These are phyloP conservation scores for Iphiclides podalirius DNA, from an alignment of 2,888 invertebrate genomes.

Conservation along the genomic window DNA sequence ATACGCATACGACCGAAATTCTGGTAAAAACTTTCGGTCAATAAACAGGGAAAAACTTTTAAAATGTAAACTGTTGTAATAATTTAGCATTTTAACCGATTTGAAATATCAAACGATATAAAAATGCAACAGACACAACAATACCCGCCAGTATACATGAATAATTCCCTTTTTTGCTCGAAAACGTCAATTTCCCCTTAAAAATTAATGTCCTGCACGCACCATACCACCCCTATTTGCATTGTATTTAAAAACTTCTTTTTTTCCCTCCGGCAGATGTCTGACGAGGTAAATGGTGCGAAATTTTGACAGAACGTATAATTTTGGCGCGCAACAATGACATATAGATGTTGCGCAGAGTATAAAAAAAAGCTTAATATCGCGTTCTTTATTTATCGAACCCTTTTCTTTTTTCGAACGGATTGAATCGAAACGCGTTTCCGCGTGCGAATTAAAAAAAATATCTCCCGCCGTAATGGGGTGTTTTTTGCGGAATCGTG, in stretches of 20 bases:
- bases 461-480: slow-evolving; percentile 53
- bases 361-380: slow-evolving; percentile 58
- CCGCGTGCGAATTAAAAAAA: slow-evolving; percentile 54
- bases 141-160: neutral
- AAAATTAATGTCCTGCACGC: slow-evolving; percentile 67
- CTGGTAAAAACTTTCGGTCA: too few species aligned
- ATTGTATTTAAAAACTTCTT: slow-evolving; percentile 69
- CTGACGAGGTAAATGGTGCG: slow-evolving; percentile 71
- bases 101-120: slow-evolving; percentile 36
- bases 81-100: slow-evolving; percentile 46
- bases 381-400: slow-evolving; percentile 61
- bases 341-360: slow-evolving; percentile 45
- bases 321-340: slow-evolving; percentile 66
- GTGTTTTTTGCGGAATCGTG: slow-evolving; percentile 60
- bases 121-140: neutral
- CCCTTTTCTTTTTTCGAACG: slow-evolving; percentile 79
- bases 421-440: slow-evolving; percentile 77
- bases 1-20: too few species aligned
- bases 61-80: too few species aligned
- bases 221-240: slow-evolving; percentile 67
- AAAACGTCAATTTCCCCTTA: slow-evolving; percentile 72
- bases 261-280: slow-evolving; percentile 64
- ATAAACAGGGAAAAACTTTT: too few species aligned
- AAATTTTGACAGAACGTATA: slow-evolving; percentile 76
- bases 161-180: slow-evolving; percentile 53